Conservation (phyloP, 2,113 vertebrate genomes). For the Cariama cristata region DNA sequence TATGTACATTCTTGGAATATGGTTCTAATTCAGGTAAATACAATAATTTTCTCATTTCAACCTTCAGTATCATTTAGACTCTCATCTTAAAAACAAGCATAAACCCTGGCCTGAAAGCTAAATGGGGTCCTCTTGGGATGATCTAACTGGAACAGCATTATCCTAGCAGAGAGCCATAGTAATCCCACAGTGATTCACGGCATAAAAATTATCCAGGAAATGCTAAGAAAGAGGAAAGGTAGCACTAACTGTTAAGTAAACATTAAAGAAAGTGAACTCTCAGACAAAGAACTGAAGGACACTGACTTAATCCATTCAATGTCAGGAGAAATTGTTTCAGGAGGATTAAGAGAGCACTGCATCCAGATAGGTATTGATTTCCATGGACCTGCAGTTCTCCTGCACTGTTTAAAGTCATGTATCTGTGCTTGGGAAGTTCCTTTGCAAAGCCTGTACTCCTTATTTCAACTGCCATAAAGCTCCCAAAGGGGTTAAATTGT, state of each 20-base stretch:
- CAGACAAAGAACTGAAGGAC: background rate
- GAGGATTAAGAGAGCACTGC: background rate
- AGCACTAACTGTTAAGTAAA: background rate
- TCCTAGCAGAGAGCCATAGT: background rate
- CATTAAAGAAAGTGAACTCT: background rate
- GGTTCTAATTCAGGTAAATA: background rate
- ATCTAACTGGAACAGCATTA: background rate
- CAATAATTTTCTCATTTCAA: background rate
- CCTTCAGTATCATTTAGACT: background rate
- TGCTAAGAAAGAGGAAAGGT: background rate
- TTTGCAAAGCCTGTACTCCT: background rate
- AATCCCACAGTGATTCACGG: background rate
- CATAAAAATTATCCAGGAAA: background rate
- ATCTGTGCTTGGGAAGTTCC: background rate
- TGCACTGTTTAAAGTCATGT: background rate
- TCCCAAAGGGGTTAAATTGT: background rate
- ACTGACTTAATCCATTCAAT: background rate
- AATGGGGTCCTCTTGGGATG: background rate
- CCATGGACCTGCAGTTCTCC: background rate
- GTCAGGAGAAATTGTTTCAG: background rate
- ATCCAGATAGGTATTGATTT: slow-evolving; percentile 3
- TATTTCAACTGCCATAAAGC: background rate
- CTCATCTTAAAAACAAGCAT: background rate
- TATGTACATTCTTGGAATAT: background rate
- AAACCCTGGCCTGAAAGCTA: background rate